Base-by-base conservation (phyloP, 2,113 vertebrate species). In the Eonycteris spelaea region DNA sequence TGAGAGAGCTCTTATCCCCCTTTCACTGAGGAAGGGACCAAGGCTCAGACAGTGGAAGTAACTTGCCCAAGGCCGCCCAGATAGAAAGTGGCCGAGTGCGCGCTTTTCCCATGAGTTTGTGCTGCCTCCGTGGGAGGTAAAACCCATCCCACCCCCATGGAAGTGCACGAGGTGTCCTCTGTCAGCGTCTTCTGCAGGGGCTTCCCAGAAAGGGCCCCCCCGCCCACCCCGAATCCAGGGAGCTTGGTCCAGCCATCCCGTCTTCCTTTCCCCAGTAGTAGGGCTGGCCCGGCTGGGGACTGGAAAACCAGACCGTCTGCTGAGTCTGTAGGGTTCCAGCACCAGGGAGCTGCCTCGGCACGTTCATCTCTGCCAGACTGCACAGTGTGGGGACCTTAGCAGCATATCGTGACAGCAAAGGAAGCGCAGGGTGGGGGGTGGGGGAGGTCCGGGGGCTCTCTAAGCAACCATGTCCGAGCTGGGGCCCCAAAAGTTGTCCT, bases 301-400 rank as follows among this genome's bases (percentile, higher is more conserved):
- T 21, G 6, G 78, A n/a, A n/a, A 33, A 11, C 48, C 48, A 67
- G 16, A 24, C 51, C 7, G 6, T 26, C n/a, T 2, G 0, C 22
- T 0, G 0, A 0, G 1, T 33, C 35, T 19, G 0, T 8, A 9
- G 55, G 38, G 51, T 28, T 30, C 68, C 71, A 51, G 51, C 15
- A 51, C 5, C 51, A 16, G 51, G 15, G 51, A 51, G 51, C 51
- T 51, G 51, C 51, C 51, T 7, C 15, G 51, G 51, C 51, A 51
- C 15, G 15, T 51, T 7, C 51, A 51, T 51, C 51, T 5, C 33
- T 19, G 75, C 35, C 26, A 9, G 35, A 33, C 4, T 1, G 1
- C 35, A 1, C 63, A 53, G 35, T 18, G 6, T 16, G 6, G 30
- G 70, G 77, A 21, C 35, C 82, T 22, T 7, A 30, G 61, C 33